phyloP scores from a whole-genome alignment of 1,140 invertebrate genomes.

The Zaprionus gabonicus region DNA sequence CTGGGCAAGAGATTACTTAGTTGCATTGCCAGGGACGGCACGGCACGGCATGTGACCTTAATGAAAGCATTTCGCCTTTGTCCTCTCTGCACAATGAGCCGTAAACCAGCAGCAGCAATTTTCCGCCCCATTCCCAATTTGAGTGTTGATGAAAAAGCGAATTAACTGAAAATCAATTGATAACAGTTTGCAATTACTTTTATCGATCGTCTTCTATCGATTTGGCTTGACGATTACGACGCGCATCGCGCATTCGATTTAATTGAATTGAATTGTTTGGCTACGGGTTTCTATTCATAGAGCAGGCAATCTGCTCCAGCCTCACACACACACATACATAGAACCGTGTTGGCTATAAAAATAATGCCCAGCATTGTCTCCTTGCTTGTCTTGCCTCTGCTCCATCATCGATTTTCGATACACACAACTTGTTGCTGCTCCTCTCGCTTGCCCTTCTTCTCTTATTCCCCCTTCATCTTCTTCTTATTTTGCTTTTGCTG shows the following conservation, averaged over 20 bases:
- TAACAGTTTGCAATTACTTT: background rate
- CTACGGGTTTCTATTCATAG: too few species aligned
- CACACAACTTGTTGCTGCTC: background rate
- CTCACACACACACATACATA: background rate
- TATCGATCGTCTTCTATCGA: background rate
- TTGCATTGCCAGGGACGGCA: slow-evolving; percentile 23
- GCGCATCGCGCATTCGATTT: background rate
- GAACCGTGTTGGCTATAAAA: too few species aligned
- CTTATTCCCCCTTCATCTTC: too few species aligned
- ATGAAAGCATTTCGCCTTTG: slow-evolving; percentile 43
- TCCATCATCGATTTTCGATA: background rate
- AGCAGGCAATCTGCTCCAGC: too few species aligned
- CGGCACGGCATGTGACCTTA: slow-evolving; percentile 10
- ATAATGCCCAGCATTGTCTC: background rate
- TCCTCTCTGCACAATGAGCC: slow-evolving; percentile 37
- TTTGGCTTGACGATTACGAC: background rate
- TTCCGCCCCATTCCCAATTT: background rate
- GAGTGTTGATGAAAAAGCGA: background rate
- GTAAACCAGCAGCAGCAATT: slow-evolving; percentile 23
- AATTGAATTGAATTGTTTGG: background rate
- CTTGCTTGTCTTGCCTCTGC: background rate
- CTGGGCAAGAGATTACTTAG: slow-evolving; percentile 25
- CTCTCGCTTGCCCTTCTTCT: background rate
- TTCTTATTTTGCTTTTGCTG: too few species aligned
- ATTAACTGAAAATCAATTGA: background rate